Conservation (phyloP, 92 coral and sea anemone genomes). For the Phenganax subtilis region DNA sequence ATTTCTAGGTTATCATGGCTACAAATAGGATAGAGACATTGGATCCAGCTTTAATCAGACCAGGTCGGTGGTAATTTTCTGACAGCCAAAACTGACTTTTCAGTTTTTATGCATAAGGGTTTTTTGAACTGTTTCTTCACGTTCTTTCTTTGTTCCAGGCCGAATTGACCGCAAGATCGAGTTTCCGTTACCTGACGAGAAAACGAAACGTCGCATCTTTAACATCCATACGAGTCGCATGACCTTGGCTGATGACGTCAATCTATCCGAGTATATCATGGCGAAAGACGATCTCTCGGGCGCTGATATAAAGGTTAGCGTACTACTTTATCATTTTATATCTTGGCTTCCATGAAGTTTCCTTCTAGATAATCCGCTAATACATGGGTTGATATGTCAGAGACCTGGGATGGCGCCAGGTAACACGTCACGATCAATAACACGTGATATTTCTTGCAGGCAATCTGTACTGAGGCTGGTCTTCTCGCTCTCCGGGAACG, state of each 20-base stretch:
- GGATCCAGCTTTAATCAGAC: constrained; percentile 94
- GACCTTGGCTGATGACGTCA: constrained; percentile 88
- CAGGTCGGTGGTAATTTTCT: constrained; percentile 50
- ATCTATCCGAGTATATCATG: constrained; percentile 90
- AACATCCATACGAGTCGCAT: constrained; percentile 91
- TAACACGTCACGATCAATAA: background rate
- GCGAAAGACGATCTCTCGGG: constrained; percentile 97
- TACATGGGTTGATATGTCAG: background rate
- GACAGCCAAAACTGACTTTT: background rate
- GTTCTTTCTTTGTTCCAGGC: constrained; percentile 43
- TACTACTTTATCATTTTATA: background rate
- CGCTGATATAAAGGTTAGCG: constrained; percentile 86
- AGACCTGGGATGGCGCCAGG: too few relatives aligned
- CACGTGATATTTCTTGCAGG: constrained; percentile 44
- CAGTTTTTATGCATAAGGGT: too few relatives aligned
- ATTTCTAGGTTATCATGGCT: constrained; percentile 83
- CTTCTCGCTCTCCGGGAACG: constrained; percentile 91
- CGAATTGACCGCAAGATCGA: constrained; percentile 98
- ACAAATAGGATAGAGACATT: constrained; percentile 93
- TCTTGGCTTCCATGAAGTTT: background rate
- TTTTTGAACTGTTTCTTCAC: background rate
- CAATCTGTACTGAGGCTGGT: constrained; percentile 98
- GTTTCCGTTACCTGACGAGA: constrained; percentile 95
- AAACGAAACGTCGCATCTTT: constrained; percentile 91
- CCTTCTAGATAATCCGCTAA: background rate